Base-by-base conservation (phyloP, 2,797 vertebrate genomes). In the Anabas testudineus region DNA sequence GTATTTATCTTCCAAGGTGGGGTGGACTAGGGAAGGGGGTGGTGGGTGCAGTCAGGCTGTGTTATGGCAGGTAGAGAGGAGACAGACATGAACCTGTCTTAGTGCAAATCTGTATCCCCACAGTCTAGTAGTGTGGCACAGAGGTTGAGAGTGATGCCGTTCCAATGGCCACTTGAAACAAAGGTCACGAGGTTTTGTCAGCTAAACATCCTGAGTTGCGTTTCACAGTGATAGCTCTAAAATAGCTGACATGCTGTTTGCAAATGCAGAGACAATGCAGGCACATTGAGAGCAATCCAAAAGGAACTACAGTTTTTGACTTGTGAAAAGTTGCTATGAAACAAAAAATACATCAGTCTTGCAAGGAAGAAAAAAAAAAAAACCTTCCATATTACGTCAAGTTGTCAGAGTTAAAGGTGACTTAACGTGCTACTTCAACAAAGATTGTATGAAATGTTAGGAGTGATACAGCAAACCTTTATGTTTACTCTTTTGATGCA, bases 1-100 rank as follows among this genome's bases (percentile, higher is more conserved):
- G 95, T 96, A 97, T 97, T 96, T 97, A 96, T 96, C 95, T 94
- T 95, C 90, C 92, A 87, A 93, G 90, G 92, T 89, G 90, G 89
- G 91, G 93, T 91, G 90, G 83, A 89, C 87, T 73, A 69, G 81
- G 68, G 78, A 85, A 76, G 85, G 82, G 70, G 91, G 77, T 22
- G 78, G 78, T 46, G 58, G 86, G 81, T 80, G 86, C 82, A 91
- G 87, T 84, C 85, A 88, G 92, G 90, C 88, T 91, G 85, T 91
- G 90, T 92, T 88, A 91, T 80, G 88, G 92, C 92, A 94, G 93
- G 90, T 90, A 63, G 82, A 78, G 77, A 82, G 69, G 53, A 91
- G 86, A 82, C 86, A 90, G 88, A 87, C 84, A 83, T 89, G 85
- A 90, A 90, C 85, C 80, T 88, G 87, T 81, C 84, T 82, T 78